Percentiles rank a stretch among this genome's conserved stretches.
Conservation (phyloP, 2,797 vertebrate genomes). For the Ceyx erithaca region DNA sequence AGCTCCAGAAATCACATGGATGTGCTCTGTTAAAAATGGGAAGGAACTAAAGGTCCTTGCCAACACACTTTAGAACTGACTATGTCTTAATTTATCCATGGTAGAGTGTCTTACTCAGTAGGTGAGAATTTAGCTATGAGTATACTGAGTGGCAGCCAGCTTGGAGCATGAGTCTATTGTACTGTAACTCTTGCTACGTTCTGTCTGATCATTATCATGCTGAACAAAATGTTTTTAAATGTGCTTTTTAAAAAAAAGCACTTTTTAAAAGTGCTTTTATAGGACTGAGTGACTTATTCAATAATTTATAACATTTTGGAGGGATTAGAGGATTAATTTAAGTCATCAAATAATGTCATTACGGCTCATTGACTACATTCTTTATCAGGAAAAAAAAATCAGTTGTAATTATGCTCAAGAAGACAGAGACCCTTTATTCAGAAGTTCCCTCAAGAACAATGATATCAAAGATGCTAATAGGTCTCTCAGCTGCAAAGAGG, state of each 20-base stretch:
- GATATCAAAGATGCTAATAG: slow-evolving; percentile 67
- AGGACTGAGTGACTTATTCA: slow-evolving; percentile 60
- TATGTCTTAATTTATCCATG: slow-evolving; percentile 64
- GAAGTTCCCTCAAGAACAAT: slow-evolving; percentile 62
- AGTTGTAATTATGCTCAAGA: slow-evolving; percentile 61
- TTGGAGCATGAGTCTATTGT: slow-evolving; percentile 64
- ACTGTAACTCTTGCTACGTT: slow-evolving; percentile 68
- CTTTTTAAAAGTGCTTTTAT: slow-evolving; percentile 59
- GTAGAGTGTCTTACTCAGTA: slow-evolving; percentile 61
- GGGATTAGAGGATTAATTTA: slow-evolving; percentile 60
- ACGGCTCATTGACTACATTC: slow-evolving; percentile 51
- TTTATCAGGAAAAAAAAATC: slow-evolving; percentile 59
- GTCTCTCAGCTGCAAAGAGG: slow-evolving; percentile 45
- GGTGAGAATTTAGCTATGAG: slow-evolving; percentile 62
- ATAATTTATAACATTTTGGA: slow-evolving; percentile 69
- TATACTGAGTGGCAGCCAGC: slow-evolving; percentile 61
- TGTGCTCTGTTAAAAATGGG: slow-evolving; percentile 29
- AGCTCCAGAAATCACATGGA: slow-evolving; percentile 38
- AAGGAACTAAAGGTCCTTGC: slow-evolving; percentile 52
- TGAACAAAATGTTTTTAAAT: slow-evolving; percentile 70
- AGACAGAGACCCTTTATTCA: slow-evolving; percentile 69
- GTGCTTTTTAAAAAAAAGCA: no score
- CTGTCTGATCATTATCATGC: slow-evolving; percentile 46
- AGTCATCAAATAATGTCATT: slow-evolving; percentile 62
- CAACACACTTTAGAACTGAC: slow-evolving; percentile 46